These are phyloP conservation scores for Nylanderia fulva DNA, from an alignment of 1,140 invertebrate species.

Conservation along the genomic window DNA sequence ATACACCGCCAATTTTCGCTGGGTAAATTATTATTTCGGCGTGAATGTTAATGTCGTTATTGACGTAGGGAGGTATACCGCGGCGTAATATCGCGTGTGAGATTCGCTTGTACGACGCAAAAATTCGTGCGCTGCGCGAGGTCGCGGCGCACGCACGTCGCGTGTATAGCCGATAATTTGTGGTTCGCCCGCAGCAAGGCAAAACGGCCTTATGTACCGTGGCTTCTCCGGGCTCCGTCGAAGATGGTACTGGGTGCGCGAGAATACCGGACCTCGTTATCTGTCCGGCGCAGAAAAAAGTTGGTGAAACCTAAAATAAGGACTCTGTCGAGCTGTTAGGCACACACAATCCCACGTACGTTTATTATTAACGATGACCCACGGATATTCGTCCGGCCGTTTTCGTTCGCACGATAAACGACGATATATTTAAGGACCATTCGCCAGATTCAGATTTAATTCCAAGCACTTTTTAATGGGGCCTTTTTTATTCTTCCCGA, in stretches of 20 bases:
- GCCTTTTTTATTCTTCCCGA: neutral
- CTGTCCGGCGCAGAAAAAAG: neutral
- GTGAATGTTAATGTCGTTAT: slow-evolving; percentile 34
- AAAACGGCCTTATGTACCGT: neutral
- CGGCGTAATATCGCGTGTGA: slow-evolving; percentile 38
- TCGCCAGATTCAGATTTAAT: neutral
- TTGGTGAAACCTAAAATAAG: neutral
- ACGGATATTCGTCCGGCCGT: neutral
- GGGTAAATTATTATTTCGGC: slow-evolving; percentile 52
- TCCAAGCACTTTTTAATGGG: neutral
- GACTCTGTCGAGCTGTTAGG: neutral
- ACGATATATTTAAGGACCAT: neutral
- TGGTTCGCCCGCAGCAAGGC: slow-evolving; percentile 37
- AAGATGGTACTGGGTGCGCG: slow-evolving; percentile 13
- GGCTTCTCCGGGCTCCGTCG: neutral
- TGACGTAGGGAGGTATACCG: neutral
- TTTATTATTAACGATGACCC: slow-evolving; percentile 20
- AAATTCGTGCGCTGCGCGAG: slow-evolving; percentile 27
- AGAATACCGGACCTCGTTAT: slow-evolving; percentile 24
- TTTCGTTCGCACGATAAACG: neutral
- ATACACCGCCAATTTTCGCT: slow-evolving; percentile 27
- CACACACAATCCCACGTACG: neutral
- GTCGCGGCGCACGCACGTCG: slow-evolving; percentile 29
- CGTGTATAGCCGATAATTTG: slow-evolving; percentile 49
- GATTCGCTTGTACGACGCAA: slow-evolving; percentile 22